Evolutionary conservation across 92 coral and sea anemone genomes (phyloP).

Genomic region (Palythoa heliodiscus): DNA sequence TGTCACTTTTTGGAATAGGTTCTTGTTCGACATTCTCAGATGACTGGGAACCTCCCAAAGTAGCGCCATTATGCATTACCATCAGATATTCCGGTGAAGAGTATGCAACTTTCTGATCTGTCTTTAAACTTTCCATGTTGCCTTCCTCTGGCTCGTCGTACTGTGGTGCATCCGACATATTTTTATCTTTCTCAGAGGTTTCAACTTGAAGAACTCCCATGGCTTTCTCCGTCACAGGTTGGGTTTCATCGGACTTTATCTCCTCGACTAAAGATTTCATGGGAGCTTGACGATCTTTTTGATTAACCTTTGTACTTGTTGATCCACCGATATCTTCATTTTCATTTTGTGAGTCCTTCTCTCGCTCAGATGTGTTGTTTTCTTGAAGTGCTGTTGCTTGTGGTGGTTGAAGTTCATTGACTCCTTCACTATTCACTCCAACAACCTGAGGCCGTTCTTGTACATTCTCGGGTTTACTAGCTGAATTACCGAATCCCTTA

Average conservation of each 20-base stretch:
- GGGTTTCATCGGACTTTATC: constrained; percentile 62
- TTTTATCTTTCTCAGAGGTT: not conserved
- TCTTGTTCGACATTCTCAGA: constrained; percentile 5
- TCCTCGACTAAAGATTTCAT: constrained; percentile 59
- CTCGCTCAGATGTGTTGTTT: not conserved
- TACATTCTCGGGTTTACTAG: constrained; percentile 31
- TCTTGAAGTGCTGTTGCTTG: not conserved
- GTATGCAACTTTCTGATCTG: not conserved
- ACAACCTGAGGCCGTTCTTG: constrained; percentile 64
- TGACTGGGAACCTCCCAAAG: not conserved
- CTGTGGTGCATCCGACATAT: not conserved
- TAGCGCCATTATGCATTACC: constrained; percentile 4
- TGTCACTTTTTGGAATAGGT: constrained; percentile 36
- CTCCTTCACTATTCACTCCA: constrained; percentile 22
- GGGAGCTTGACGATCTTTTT: constrained; percentile 43
- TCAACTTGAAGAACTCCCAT: not conserved
- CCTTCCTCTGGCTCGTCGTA: constrained; percentile 42
- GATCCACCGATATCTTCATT: not conserved
- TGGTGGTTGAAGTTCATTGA: not conserved
- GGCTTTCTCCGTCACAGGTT: not conserved
- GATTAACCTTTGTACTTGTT: constrained; percentile 2
- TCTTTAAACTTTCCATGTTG: not conserved
- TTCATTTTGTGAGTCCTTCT: not conserved
- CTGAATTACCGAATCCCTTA: constrained; percentile 71
- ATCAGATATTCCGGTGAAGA: constrained; percentile 17